Base-by-base conservation (phyloP, 2,888 invertebrate genomes). In the Phania funesta region DNA sequence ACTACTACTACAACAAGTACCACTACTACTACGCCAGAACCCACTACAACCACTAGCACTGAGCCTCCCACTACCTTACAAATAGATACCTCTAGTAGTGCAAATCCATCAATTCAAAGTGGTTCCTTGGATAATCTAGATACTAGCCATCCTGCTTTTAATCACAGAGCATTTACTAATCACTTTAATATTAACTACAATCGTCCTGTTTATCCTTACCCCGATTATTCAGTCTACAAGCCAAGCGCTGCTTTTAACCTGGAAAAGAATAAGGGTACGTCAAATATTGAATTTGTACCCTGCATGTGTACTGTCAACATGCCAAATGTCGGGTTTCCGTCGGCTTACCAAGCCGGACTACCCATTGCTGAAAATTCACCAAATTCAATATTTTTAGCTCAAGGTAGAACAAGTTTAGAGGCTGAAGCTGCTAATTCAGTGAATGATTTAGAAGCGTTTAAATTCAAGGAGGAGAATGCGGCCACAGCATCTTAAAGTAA, bases 261-360 rank as follows among this genome's bases (percentile, higher is more conserved):
- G 5, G 73, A 77, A 4, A 70, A 60, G 8, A 56, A 22, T 13
- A 26, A n/a, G 22, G 6, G 18, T 2, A 8, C 70, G 1, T 1
- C 80, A 1, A 83, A 82, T 70, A 70, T 87, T 3, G 89, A 90
- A 70, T 90, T 90, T 56, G 90, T 90, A 50, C 90, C 90, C 44
- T 90, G 90, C 84, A 89, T 90, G 90, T 90, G 90, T 73, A 90
- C 90, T 0, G 84, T 90, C 3, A 90, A 86, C 68, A 85, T 90
- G 46, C 86, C 86, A 67, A 82, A 67, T 22, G 32, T 58, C 22
- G 75, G 58, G 22, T 74, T 58, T 75, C 44, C 52, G 24, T 48
- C 73, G 60, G 82, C 56, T 38, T 79, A 50, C 13, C 74, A 46
- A 24, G 8, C 83, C 75, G 44, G 29, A 9, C 2, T 68, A n/a